phyloP scores from a whole-genome alignment of 2,888 invertebrate genomes.

The Acrobasis consociella region DNA sequence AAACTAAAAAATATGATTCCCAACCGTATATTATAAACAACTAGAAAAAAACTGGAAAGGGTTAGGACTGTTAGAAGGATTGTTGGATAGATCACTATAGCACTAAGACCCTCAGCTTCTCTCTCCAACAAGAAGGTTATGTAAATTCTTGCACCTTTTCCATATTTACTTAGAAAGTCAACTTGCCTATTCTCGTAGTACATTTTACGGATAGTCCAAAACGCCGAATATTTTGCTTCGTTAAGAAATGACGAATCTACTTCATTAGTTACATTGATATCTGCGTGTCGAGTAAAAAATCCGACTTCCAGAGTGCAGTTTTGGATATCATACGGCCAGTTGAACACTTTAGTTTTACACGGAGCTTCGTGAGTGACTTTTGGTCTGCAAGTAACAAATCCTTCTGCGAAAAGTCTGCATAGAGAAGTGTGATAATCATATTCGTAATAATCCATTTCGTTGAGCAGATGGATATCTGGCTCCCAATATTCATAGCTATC shows the following conservation, averaged over 20 bases:
- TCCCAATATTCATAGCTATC: conserved; percentile 34
- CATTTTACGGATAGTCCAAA: conserved; percentile 47
- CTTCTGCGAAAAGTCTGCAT: conserved; percentile 38
- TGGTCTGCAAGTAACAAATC: conserved; percentile 33
- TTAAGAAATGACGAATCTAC: conserved; percentile 33
- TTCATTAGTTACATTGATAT: conserved; percentile 31
- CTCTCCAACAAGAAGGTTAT: conserved; percentile 50
- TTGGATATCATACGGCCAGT: conserved; percentile 53
- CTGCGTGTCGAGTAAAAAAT: background rate
- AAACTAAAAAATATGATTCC: conserved; percentile 44
- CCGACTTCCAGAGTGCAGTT: conserved; percentile 43
- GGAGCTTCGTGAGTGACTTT: conserved; percentile 20
- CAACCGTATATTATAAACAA: conserved; percentile 33
- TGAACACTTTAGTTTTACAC: conserved; percentile 40
- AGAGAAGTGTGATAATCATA: conserved; percentile 10
- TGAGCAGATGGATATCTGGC: conserved; percentile 27
- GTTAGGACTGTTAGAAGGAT: conserved; percentile 42
- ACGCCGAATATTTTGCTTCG: conserved; percentile 42
- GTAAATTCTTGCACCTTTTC: conserved; percentile 36
- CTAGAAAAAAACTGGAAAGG: conserved; percentile 42
- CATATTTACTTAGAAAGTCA: background rate
- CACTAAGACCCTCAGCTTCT: conserved; percentile 43
- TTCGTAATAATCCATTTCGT: conserved; percentile 23
- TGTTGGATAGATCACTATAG: conserved; percentile 46
- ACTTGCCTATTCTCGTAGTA: conserved; percentile 38